Evolutionary conservation across 2,888 invertebrate species (phyloP).

Genomic region (Heliconius erato): DNA sequence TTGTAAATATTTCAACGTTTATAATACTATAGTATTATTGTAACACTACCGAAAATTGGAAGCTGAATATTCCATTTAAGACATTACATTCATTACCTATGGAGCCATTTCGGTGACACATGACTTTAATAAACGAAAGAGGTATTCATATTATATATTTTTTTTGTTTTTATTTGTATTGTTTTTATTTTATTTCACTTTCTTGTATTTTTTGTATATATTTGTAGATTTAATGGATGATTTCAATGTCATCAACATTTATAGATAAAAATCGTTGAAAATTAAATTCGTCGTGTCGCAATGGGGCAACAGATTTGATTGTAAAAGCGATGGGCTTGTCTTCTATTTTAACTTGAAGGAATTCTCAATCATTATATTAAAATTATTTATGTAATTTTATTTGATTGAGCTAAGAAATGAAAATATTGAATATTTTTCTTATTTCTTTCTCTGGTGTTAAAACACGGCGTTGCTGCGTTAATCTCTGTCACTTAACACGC

Average conservation of each 20-base stretch:
- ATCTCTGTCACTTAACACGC: no score
- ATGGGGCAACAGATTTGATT: not conserved
- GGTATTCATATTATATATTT: not conserved
- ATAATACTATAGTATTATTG: not conserved
- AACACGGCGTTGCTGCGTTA: no score
- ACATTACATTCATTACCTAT: conserved; percentile 16
- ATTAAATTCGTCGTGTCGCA: not conserved
- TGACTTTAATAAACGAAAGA: conserved; percentile 15
- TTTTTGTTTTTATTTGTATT: not conserved
- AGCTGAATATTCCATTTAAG: conserved; percentile 17
- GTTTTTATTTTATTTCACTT: not conserved
- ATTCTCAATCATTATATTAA: no score
- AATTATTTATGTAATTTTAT: no score
- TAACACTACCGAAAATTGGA: not conserved
- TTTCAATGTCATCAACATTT: no score
- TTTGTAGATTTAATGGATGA: not conserved
- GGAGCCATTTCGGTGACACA: conserved; percentile 20
- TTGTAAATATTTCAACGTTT: not conserved
- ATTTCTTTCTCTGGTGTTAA: no score
- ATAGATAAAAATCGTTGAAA: not conserved
- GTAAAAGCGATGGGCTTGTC: not conserved
- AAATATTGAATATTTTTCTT: no score
- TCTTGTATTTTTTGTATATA: not conserved
- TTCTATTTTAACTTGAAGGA: not conserved
- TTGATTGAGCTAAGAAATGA: no score